Evolutionary conservation across 2,113 vertebrate species (phyloP).

Genomic region (Thymallus thymallus): DNA sequence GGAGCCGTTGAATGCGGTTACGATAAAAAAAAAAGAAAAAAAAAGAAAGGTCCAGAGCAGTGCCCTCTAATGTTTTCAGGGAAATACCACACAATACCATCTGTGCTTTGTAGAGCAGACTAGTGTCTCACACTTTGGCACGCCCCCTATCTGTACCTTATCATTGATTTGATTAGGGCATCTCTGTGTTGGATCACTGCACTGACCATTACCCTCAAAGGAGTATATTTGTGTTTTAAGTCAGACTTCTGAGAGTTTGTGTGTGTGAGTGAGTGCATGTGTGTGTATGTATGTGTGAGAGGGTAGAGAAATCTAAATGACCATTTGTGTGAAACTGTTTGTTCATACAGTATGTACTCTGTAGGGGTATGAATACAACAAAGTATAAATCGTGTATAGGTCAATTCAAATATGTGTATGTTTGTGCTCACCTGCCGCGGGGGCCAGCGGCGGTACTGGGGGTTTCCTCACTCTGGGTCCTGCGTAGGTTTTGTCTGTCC

Average conservation of each 20-base stretch:
- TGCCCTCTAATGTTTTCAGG: too few relatives aligned
- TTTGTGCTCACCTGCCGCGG: constrained; percentile 46
- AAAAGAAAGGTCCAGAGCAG: too few relatives aligned
- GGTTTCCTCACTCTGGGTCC: constrained; percentile 43
- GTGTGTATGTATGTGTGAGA: too few relatives aligned
- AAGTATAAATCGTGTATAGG: too few relatives aligned
- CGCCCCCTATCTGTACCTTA: background rate
- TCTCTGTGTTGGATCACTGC: background rate
- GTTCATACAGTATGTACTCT: too few relatives aligned
- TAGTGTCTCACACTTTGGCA: background rate
- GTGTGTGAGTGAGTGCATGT: constrained; percentile 2
- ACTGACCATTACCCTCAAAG: background rate
- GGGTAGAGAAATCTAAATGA: too few relatives aligned
- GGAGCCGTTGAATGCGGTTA: constrained; percentile 20
- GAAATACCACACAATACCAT: too few relatives aligned
- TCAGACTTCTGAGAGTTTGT: too few relatives aligned
- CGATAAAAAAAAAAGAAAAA: too few relatives aligned
- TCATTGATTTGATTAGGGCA: background rate
- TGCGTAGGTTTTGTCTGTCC: constrained; percentile 63
- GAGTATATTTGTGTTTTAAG: background rate
- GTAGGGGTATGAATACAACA: too few relatives aligned
- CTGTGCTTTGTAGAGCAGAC: too few relatives aligned
- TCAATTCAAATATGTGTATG: background rate
- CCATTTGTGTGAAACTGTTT: too few relatives aligned
- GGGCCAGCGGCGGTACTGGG: constrained; percentile 32